These are phyloP conservation scores for Brachionus rotundiformis DNA, from an alignment of 1,140 invertebrate genomes.

Conservation along the genomic window DNA sequence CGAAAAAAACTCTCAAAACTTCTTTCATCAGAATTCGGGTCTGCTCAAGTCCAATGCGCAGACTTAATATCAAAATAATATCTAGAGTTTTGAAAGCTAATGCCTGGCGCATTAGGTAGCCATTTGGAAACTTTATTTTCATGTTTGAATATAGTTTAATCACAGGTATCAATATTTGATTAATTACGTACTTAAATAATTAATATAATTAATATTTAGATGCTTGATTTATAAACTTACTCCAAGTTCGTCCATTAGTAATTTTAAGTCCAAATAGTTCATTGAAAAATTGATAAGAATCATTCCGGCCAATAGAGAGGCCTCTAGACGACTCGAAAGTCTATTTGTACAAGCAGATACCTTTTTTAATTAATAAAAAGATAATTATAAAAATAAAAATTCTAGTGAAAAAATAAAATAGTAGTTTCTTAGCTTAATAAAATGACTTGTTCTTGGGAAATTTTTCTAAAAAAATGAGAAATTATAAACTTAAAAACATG, in stretches of 20 bases:
- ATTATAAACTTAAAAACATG: no score
- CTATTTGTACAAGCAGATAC: conserved; percentile 29
- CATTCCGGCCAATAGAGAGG: conserved; percentile 54
- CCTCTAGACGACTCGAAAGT: conserved; percentile 54
- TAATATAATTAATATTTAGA: no score
- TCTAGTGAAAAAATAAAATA: no score
- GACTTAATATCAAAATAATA: conserved; percentile 75
- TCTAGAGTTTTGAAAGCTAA: conserved; percentile 79
- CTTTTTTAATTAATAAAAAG: not conserved
- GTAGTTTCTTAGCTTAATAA: no score
- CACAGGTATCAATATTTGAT: conserved; percentile 76
- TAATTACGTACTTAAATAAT: conserved; percentile 59
- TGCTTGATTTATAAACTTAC: conserved; percentile 45
- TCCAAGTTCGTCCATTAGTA: conserved; percentile 58
- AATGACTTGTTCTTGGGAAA: no score
- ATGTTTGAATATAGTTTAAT: conserved; percentile 68
- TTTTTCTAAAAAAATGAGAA: no score
- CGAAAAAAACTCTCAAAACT: conserved; percentile 75
- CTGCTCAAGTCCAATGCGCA: conserved; percentile 80
- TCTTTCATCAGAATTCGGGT: conserved; percentile 76
- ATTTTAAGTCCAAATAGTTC: conserved; percentile 55
- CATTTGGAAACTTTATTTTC: conserved; percentile 76
- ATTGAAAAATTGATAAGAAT: conserved; percentile 53
- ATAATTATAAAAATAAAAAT: not conserved
- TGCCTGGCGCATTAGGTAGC: conserved; percentile 72